Conservation (phyloP, 35 echinoderm and acorn worm genomes). For the Lytechinus variegatus region DNA sequence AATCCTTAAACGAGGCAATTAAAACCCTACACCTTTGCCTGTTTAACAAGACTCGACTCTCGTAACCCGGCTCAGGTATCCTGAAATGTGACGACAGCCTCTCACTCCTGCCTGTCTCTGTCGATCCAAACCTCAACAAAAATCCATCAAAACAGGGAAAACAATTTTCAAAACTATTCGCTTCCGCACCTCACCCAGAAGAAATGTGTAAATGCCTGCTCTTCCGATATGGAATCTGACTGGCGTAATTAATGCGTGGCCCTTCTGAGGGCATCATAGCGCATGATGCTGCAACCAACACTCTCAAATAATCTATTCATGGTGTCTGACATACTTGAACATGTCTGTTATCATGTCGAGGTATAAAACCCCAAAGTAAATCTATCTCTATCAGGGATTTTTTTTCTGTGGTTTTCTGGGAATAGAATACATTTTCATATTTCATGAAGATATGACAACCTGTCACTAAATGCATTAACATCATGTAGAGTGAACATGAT, state of each 20-base stretch:
- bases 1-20: conserved; percentile 14
- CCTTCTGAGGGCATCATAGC: background rate
- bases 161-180: background rate
- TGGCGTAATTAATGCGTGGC: background rate
- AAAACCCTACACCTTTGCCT: conserved; percentile 27
- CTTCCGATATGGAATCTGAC: background rate
- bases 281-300: background rate
- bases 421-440: background rate
- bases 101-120: background rate
- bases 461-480: background rate
- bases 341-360: background rate
- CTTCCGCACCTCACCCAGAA: background rate
- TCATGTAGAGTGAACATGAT: background rate
- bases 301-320: background rate
- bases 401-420: background rate
- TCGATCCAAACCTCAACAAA: background rate
- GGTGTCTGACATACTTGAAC: background rate
- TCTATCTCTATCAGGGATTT: background rate
- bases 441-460: background rate
- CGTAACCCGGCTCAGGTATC: background rate
- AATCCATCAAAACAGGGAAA: background rate
- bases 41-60: background rate
- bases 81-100: background rate
- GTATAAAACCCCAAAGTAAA: background rate
- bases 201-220: background rate